Evolutionary conservation across 2,888 invertebrate species (phyloP), one percentile per base, ranked within the genome.

Genomic region (Athripsodes cinereus): DNA sequence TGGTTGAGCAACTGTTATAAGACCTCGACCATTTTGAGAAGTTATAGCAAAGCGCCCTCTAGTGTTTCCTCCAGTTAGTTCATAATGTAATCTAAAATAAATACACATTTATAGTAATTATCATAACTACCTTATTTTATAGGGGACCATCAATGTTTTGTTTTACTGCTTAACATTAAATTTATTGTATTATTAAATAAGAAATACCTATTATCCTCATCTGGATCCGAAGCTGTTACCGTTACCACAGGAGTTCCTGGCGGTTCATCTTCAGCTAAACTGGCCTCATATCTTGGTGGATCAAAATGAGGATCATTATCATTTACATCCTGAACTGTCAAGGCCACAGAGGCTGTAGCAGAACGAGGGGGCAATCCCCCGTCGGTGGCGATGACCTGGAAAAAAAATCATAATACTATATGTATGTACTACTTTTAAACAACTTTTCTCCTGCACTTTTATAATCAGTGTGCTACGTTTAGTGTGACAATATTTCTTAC

Each of bases 221-320:
- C 96, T 1, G 88, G 88, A 72, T 96, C 95, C 0, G 89, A 87
- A 0, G 95, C 96, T 0, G 88, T 90, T 1, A 96, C 90, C 0
- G 90, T 90, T 2, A 90, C 86, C 0, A 97, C 92, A 0, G 92
- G 90, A 0, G 93, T 94, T 0, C 96, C 95, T 0, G 93, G 92
- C 0, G 90, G 85, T 67, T 92, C 87, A 73, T 95, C 92, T 74
- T 98, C 98, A 0, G 88, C 83, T 16, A 98, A 82, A 53, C 89
- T 88, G 1, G 91, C 90, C 71, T 95, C 95, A 74, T 97, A 97
- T 68, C 93, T 87, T 66, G 93, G 91, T 63, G 92, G 93, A 66
- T 92, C 88, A 74, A 98, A 98, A 64, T 90, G 87, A 0, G 97
- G 97, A 71, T 96, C 91, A 72, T 97, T 96, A 75, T 97, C 96